Evolutionary conservation across 53 echinoderm and acorn worm genomes (phyloP), one percentile per base, ranked within the genome.

Genomic region (Stichopus horrens): DNA sequence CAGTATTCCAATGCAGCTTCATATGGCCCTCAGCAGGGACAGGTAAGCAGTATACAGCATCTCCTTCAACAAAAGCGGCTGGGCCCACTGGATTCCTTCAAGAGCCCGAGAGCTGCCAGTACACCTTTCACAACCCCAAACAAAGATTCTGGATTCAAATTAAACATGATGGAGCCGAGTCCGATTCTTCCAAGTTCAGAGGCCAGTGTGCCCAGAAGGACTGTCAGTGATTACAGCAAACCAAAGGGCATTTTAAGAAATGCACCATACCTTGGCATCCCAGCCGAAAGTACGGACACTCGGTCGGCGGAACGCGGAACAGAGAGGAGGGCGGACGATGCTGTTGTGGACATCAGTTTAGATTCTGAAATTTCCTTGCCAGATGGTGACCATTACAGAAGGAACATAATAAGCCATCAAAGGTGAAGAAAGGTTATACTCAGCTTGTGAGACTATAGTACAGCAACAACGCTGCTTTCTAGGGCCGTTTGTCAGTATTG

Each of bases 61-160:
- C 87, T 83, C 59, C 55, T 89, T 79, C 75, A 79, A 87, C 76
- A 77, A 53, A 58, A 89, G 68, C 93, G 22, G 18, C 56, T 83
- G 63, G 82, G 89, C 23, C 88, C 83, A n/a, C 75, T 88, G 73
- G 52, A 88, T 0, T 81, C 92, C 23, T 58, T 74, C 52, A 95
- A 90, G 22, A 91, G 93, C 21, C 81, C 83, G 7, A 91, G 95
- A 83, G 98, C 98, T 14, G 91, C 94, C 65, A 97, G 98, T 88
- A 97, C 98, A 4, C 98, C 98, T 6, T 93, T 82, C 86, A 90
- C 92, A 63, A 97, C 97, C 5, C 95, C 95, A 5, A 83, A 84
- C 20, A 87, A 91, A 88, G 94, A 97, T 83, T 75, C 95, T 58
- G 95, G 95, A 73, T 94, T 97, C 58, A 68, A 89, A 73, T 87